Evolutionary conservation across 2,888 invertebrate genomes (phyloP), one percentile per base, ranked within the genome.

Genomic region (Thecophora atra): DNA sequence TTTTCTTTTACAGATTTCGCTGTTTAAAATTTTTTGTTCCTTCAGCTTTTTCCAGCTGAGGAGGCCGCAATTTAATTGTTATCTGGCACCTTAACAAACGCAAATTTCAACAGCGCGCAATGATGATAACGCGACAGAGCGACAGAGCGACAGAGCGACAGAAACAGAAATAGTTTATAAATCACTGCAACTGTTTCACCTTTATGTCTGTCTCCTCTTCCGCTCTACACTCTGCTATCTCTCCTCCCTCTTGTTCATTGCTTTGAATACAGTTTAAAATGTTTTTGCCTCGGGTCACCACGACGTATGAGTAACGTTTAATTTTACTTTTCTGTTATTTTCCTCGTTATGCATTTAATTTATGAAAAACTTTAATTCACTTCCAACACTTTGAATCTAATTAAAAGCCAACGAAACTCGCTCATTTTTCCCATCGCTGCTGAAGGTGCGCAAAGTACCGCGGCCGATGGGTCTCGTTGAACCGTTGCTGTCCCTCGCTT

Each of bases 61-160:
- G 28, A 6, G 60, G 28, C 30, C n/a, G 60, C 60, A 60, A 28
- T 60, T 30, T 28, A 28, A 37, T 30, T 30, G 28, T 60, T 60
- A 56, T 26, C 26, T 56, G 4, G 11, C 24, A 15, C 24, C 24
- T 24, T 56, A 19, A 56, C 4, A 56, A 56, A 56, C 56, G 26
- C 24, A 56, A 56, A 56, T 56, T 56, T 21, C 56, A 56, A 26
- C 56, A 56, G 15, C 21, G 56, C 56, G 56, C 26, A 37, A 37
- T 37, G 24, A 56, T 24, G 26, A 54, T 8, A 54, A 37, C 37
- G n/a, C 37, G 11, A 37, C 1, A 6, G 3, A 37, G 11, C 1
- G 11, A 1, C 7, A 37, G 37, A 37, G 1, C 11, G 37, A 37
- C 1, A 37, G 37, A 37, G 37, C 6, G 11, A 37, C 37, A 37